Evolutionary conservation across 2,888 invertebrate species (phyloP).

Genomic region (Caenorhabditis parvicauda): DNA sequence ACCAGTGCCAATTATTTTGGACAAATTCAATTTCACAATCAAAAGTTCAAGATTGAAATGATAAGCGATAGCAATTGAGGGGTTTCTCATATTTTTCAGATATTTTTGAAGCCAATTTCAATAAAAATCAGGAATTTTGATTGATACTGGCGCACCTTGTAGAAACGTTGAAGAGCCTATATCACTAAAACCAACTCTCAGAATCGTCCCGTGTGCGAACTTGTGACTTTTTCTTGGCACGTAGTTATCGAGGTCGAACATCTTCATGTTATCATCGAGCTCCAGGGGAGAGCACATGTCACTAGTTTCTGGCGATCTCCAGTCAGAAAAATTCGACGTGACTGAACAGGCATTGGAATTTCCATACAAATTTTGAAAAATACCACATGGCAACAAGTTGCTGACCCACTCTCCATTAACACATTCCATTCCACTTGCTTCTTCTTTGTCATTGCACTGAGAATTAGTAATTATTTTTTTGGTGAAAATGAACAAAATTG

Average conservation of each 20-base stretch:
- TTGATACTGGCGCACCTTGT: no score
- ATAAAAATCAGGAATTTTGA: neutral
- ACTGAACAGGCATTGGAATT: no score
- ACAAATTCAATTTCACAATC: no score
- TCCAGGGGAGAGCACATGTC: conserved; percentile 35
- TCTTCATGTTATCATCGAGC: conserved; percentile 23
- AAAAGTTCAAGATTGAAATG: no score
- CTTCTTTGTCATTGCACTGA: conserved; percentile 40
- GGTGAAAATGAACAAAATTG: no score
- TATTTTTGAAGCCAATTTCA: no score
- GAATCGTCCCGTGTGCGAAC: conserved; percentile 54
- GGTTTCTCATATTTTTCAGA: no score
- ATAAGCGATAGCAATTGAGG: no score
- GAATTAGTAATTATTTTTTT: neutral
- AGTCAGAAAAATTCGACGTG: conserved; percentile 21
- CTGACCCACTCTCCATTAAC: conserved; percentile 59
- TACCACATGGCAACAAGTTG: conserved; percentile 50
- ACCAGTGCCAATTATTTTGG: no score
- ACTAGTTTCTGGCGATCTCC: conserved; percentile 13
- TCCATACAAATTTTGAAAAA: no score
- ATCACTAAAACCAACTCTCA: conserved; percentile 18
- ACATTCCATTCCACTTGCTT: conserved; percentile 56
- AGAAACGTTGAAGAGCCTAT: no score
- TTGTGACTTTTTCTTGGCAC: conserved; percentile 25
- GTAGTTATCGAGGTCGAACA: conserved; percentile 51